A percentile compares a stretch with the other conserved stretches of the same genome.
phyloP scores from a whole-genome alignment of 2,888 invertebrate species.

The Cataglyphis rosenhaueri region DNA sequence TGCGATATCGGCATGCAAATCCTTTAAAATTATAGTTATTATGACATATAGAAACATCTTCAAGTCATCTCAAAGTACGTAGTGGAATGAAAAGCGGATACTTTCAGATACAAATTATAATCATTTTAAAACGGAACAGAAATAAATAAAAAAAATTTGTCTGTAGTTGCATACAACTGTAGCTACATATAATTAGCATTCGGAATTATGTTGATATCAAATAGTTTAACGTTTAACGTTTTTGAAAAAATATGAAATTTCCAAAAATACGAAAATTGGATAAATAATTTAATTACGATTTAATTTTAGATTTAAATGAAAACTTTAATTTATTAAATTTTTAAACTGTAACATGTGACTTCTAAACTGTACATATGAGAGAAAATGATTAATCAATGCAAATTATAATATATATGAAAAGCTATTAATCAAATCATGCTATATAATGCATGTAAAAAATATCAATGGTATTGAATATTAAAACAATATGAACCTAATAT shows the following conservation, averaged over 20 bases:
- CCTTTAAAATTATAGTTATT: slow-evolving; percentile 33
- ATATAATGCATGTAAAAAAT: slow-evolving; percentile 5
- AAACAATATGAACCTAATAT: neutral
- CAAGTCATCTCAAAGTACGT: slow-evolving; percentile 18
- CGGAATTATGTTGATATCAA: neutral
- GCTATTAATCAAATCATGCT: slow-evolving; percentile 3
- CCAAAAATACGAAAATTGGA: neutral
- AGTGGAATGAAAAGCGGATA: slow-evolving; percentile 6
- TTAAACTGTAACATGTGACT: neutral
- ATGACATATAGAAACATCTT: slow-evolving; percentile 23
- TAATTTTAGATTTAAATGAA: neutral
- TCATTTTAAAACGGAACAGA: neutral
- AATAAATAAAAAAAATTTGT: neutral
- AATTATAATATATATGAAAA: slow-evolving; percentile 16
- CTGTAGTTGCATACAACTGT: neutral
- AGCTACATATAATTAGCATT: neutral
- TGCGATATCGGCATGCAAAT: slow-evolving; percentile 14
- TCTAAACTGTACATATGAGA: neutral
- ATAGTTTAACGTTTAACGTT: neutral
- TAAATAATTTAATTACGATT: slow-evolving; percentile 2
- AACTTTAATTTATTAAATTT: neutral
- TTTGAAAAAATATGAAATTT: neutral
- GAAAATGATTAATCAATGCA: neutral
- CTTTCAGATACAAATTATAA: slow-evolving; percentile 7
- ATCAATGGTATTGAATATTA: slow-evolving; percentile 1